Percentiles rank a stretch among this genome's conserved stretches.
Evolutionary conservation across 2,113 vertebrate species (phyloP).

Genomic region (Paracanthobrama guichenoti): DNA sequence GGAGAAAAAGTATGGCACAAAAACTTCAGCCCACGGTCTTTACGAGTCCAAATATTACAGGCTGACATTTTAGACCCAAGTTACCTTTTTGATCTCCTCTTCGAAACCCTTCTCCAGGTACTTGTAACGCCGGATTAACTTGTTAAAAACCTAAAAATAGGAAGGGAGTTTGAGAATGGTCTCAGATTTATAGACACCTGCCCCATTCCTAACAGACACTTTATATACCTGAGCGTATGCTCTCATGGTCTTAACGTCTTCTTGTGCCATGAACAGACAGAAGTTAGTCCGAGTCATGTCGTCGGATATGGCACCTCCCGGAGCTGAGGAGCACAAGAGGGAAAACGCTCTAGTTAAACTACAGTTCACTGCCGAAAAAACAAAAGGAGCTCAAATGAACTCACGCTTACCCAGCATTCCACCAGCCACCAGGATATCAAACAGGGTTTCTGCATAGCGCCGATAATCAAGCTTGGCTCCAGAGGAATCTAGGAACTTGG

Average conservation of each 20-base stretch:
- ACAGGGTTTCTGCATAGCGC: slow-evolving; percentile 99
- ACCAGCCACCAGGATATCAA: slow-evolving; percentile 99
- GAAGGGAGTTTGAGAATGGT: neutral
- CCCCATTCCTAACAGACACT: neutral
- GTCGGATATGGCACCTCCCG: slow-evolving; percentile 94
- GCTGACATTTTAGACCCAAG: neutral
- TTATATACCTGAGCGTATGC: slow-evolving; percentile 92
- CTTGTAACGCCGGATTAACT: slow-evolving; percentile 99
- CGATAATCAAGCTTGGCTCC: slow-evolving; percentile 98
- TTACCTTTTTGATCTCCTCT: slow-evolving; percentile 99
- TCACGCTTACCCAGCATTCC: slow-evolving; percentile 93
- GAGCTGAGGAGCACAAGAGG: slow-evolving; percentile 74
- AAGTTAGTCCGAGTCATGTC: slow-evolving; percentile 98
- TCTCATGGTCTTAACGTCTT: slow-evolving; percentile 98
- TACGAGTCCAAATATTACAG: neutral
- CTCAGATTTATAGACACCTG: too few relatives aligned
- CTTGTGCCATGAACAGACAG: slow-evolving; percentile 97
- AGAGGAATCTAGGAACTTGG: slow-evolving; percentile 98
- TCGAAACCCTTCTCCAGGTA: slow-evolving; percentile 99
- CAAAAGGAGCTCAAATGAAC: neutral
- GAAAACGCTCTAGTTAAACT: neutral
- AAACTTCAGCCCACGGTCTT: neutral
- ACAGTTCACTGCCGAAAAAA: neutral
- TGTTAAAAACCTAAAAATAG: slow-evolving; percentile 93
- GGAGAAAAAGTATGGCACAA: neutral